Evolutionary conservation across 1,140 invertebrate species (phyloP).

Genomic region (Magallana angulata): DNA sequence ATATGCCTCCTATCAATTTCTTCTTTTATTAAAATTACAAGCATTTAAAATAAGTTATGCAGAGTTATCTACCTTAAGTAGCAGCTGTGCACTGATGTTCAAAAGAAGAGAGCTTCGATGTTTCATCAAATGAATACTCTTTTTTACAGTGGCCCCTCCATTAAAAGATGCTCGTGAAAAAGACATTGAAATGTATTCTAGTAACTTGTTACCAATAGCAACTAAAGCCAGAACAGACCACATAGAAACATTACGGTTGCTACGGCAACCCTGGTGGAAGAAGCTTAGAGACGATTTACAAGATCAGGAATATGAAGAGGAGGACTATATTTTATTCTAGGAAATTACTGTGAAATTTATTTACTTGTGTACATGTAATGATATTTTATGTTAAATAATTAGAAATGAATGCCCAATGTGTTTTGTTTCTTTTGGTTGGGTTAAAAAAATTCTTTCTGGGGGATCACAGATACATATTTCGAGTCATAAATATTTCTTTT

Average conservation of each 20-base stretch:
- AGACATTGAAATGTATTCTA: conserved; percentile 75
- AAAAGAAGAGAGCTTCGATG: neutral
- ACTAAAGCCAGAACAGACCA: conserved; percentile 74
- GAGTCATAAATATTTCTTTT: too few species aligned
- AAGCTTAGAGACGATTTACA: conserved; percentile 75
- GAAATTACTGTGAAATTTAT: too few species aligned
- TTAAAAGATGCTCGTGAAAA: conserved; percentile 72
- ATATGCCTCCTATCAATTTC: too few species aligned
- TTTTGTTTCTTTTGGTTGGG: too few species aligned
- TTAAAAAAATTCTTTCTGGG: too few species aligned
- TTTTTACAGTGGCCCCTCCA: conserved; percentile 73
- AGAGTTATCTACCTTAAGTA: neutral
- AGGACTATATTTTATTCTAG: conserved; percentile 65
- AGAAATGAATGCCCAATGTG: too few species aligned
- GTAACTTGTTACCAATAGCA: conserved; percentile 74
- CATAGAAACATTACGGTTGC: conserved; percentile 65
- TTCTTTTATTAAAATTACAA: too few species aligned
- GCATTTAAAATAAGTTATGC: too few species aligned
- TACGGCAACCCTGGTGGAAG: conserved; percentile 77
- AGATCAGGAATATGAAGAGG: conserved; percentile 67
- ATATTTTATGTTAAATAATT: too few species aligned
- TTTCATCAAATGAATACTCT: neutral
- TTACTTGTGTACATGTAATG: too few species aligned
- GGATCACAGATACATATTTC: too few species aligned
- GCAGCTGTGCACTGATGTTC: neutral